These are phyloP conservation scores for Decapterus maruadsi DNA, from an alignment of 2,797 vertebrate species.

Conservation along the genomic window DNA sequence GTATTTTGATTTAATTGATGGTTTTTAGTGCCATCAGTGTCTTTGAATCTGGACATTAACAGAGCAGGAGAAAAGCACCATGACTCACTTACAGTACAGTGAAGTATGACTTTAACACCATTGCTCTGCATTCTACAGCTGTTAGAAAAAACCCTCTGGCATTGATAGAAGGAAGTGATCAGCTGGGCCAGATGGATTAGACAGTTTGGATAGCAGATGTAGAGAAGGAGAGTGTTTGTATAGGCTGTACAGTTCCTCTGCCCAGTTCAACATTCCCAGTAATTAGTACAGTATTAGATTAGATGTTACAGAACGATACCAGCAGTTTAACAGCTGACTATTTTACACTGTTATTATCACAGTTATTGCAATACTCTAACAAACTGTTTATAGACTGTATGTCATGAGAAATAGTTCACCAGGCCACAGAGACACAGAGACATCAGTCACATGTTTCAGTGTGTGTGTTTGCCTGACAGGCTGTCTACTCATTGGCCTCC, in stretches of 20 bases:
- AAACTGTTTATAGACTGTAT: background rate
- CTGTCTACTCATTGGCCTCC: constrained; percentile 30
- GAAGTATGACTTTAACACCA: background rate
- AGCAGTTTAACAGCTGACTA: background rate
- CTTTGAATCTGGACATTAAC: too few relatives aligned
- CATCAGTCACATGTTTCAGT: constrained; percentile 29
- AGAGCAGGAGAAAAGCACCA: background rate
- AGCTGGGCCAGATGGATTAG: too few relatives aligned
- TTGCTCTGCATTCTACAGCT: background rate
- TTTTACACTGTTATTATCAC: background rate
- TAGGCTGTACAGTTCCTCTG: background rate
- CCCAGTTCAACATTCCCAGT: background rate
- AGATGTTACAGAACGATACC: background rate
- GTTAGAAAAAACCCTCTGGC: background rate
- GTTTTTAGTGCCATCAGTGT: too few relatives aligned
- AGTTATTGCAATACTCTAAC: background rate
- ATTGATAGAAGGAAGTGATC: background rate
- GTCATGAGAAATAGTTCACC: background rate
- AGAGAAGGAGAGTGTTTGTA: too few relatives aligned
- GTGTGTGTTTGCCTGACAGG: constrained; percentile 40
- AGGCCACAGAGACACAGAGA: constrained; percentile 19
- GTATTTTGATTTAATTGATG: too few relatives aligned
- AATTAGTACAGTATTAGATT: background rate
- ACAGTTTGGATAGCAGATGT: background rate
- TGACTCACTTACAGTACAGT: background rate